phyloP scores from a whole-genome alignment of 2,888 invertebrate species.

The Yponomeuta evonymella region DNA sequence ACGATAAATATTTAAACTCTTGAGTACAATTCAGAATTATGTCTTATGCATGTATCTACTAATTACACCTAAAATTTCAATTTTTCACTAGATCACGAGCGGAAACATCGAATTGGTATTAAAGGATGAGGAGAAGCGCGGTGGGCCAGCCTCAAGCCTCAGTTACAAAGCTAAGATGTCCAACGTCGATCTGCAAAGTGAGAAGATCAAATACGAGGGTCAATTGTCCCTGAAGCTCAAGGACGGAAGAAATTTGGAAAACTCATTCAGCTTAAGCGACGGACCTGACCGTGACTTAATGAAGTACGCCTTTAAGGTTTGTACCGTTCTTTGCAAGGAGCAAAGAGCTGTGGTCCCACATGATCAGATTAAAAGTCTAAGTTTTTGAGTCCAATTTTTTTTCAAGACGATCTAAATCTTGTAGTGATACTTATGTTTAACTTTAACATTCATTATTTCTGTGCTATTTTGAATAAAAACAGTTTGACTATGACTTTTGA shows the following conservation, averaged over 20 bases:
- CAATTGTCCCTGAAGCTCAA: slow-evolving; percentile 49
- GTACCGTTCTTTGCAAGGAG: background rate
- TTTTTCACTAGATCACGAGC: slow-evolving; percentile 39
- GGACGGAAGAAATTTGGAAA: slow-evolving; percentile 50
- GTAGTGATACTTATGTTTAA: no score
- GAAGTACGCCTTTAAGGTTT: slow-evolving; percentile 55
- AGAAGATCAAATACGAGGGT: slow-evolving; percentile 47
- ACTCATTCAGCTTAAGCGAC: slow-evolving; percentile 46
- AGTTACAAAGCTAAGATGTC: slow-evolving; percentile 48
- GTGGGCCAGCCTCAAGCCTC: slow-evolving; percentile 49
- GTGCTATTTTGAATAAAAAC: no score
- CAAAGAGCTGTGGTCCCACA: no score
- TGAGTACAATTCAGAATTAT: no score
- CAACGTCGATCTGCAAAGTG: slow-evolving; percentile 47
- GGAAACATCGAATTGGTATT: slow-evolving; percentile 44
- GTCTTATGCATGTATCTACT: no score
- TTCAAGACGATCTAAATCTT: no score
- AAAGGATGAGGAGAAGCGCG: slow-evolving; percentile 54
- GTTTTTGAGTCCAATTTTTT: no score
- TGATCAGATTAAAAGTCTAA: no score
- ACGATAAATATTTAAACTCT: no score
- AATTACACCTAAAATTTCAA: background rate
- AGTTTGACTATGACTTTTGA: no score
- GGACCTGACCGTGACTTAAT: slow-evolving; percentile 43
- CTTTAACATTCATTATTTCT: no score